Evolutionary conservation across 2,113 vertebrate genomes (phyloP).

Genomic region (Tachuris rubrigastra): DNA sequence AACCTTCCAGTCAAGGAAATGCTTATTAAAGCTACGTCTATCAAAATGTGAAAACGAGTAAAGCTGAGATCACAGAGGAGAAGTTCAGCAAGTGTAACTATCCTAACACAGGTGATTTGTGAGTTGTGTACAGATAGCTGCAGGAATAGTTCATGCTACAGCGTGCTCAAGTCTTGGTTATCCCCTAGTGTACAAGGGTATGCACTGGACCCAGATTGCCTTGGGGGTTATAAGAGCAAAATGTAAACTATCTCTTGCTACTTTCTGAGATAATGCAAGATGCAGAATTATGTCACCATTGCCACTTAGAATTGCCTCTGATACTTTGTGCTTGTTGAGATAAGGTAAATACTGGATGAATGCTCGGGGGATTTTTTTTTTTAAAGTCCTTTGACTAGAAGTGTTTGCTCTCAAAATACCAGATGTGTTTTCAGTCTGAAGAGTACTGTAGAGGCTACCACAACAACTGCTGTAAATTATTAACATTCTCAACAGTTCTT

Average conservation of each 20-base stretch:
- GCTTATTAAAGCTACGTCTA: not conserved
- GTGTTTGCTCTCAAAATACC: constrained; percentile 2
- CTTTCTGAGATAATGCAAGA: not conserved
- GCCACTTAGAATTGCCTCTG: not conserved
- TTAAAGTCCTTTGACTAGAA: not conserved
- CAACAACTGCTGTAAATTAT: not conserved
- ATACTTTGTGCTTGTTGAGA: not conserved
- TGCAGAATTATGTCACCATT: not conserved
- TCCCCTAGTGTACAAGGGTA: not conserved
- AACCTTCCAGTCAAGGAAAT: not conserved
- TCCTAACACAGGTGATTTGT: not conserved
- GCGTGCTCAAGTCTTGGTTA: not conserved
- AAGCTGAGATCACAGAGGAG: not conserved
- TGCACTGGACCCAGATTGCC: not conserved
- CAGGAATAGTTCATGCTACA: not conserved
- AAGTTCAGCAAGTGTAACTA: not conserved
- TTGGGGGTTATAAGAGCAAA: not conserved
- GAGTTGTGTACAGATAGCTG: not conserved
- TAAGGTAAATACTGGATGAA: not conserved
- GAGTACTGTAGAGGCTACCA: not conserved
- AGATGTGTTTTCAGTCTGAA: not conserved
- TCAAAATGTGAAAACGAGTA: not conserved
- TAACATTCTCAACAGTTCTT: not conserved
- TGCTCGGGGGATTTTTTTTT: not conserved
- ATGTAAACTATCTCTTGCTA: not conserved